Conservation (phyloP, 2,888 invertebrate species). For the Plagiodera versicolora region DNA sequence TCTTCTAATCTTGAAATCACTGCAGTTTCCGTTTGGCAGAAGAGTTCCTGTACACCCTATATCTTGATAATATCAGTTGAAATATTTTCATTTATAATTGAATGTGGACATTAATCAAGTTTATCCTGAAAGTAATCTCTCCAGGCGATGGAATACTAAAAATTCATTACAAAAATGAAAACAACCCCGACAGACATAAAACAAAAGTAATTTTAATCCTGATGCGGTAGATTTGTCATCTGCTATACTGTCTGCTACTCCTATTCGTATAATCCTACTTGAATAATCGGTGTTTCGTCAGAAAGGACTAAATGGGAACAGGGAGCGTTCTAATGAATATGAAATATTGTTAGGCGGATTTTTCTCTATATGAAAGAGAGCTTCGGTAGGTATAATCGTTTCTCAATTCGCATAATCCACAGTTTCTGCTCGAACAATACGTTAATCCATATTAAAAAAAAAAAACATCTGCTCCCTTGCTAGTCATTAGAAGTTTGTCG, state of each 20-base stretch:
- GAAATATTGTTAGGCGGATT: background rate
- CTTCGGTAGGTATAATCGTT: background rate
- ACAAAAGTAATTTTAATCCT: slow-evolving; percentile 22
- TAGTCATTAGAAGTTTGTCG: background rate
- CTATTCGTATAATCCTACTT: slow-evolving; percentile 20
- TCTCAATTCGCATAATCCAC: background rate
- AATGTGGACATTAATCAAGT: too few relatives aligned
- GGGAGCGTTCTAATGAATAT: background rate
- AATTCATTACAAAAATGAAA: slow-evolving; percentile 18
- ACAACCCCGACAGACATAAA: slow-evolving; percentile 1
- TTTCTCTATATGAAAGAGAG: background rate
- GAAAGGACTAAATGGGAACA: background rate
- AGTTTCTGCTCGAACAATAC: background rate
- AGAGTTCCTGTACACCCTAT: too few relatives aligned
- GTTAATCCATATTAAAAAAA: background rate
- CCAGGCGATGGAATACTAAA: slow-evolving; percentile 7
- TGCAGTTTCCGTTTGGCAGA: too few relatives aligned
- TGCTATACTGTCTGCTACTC: slow-evolving; percentile 11
- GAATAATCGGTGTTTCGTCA: slow-evolving; percentile 15
- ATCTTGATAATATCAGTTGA: too few relatives aligned
- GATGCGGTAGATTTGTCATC: slow-evolving; percentile 20
- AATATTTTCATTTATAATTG: too few relatives aligned
- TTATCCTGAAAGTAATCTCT: too few relatives aligned
- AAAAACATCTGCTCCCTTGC: background rate
- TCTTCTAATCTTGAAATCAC: too few relatives aligned